These are phyloP conservation scores for Danaus plexippus DNA, from an alignment of 1,140 invertebrate genomes.

Conservation along the genomic window DNA sequence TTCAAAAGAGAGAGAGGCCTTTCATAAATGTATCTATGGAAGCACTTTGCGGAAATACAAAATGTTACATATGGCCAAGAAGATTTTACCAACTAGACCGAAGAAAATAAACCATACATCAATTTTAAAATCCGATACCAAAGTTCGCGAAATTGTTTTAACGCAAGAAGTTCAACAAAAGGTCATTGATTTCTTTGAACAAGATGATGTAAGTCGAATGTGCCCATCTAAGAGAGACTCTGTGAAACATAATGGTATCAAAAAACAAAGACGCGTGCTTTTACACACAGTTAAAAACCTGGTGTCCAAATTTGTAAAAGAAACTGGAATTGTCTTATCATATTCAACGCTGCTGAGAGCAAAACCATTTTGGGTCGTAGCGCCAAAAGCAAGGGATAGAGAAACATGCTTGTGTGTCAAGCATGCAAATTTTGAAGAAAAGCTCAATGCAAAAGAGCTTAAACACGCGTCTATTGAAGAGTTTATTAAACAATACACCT, in stretches of 20 bases:
- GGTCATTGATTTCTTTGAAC: constrained; percentile 25
- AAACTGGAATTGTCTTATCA: too few species aligned
- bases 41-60: constrained; percentile 1
- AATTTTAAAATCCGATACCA: constrained; percentile 26
- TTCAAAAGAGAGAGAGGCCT: constrained; percentile 9
- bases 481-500: too few species aligned
- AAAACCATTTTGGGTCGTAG: too few species aligned
- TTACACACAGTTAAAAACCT: constrained; percentile 20
- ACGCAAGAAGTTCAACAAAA: constrained; percentile 25
- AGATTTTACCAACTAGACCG: constrained; percentile 18
- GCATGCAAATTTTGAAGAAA: too few species aligned
- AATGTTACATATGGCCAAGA: constrained; percentile 25
- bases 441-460: too few species aligned
- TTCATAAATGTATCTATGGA: constrained; percentile 7
- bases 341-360: too few species aligned
- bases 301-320: too few species aligned
- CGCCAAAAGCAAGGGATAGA: too few species aligned
- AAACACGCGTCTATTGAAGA: too few species aligned
- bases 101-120: constrained; percentile 21
- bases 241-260: constrained; percentile 22
- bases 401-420: too few species aligned
- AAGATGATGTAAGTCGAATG: constrained; percentile 31
- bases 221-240: constrained; percentile 28
- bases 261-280: constrained; percentile 26
- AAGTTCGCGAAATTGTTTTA: constrained; percentile 24